Base-by-base conservation (phyloP, 1,140 invertebrate species). In the Bombus haemorrhoidalis region DNA sequence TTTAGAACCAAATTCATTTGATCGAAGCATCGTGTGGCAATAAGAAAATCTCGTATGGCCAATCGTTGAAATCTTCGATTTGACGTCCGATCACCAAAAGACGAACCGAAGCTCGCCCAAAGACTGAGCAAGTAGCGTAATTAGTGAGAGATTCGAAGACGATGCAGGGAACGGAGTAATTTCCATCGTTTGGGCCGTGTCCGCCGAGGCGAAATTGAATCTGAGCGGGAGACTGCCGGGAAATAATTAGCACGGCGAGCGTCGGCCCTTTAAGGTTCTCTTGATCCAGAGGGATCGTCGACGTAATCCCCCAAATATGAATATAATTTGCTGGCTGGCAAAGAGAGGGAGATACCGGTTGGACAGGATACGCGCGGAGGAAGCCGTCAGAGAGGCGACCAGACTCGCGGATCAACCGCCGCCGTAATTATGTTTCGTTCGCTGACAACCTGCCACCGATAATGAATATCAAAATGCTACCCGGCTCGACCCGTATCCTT, bases 241-340 rank as follows among this genome's bases (percentile, higher is more conserved):
- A 93, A 95, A 94, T 94, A 95, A 95, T 95, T 94, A 94, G 93
- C 93, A 89, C 91, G 72, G 88, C 86, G 83, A 88, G 75, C 89
- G 80, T 87, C 93, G 83, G 89, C 93, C 92, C 92, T 94, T 93
- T 93, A 93, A 94, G 92, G 92, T 91, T 86, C 92, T 88, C 91
- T 91, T 93, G 93, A 94, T 94, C 93, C 93, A 75, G 41, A 81
- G 87, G 92, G 93, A 93, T 94, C 91, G 91, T 86, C 86, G 69
- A 82, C 85, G 86, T 94, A 94, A 95, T 94, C 93, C 93, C 89
- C 87, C 77, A 91, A 95, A 94, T 95, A 94, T 94, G 94, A 95
- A 94, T 94, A 94, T 94, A 94, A 94, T 95, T 94, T 93, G 91
- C 91, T 91, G 91, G 89, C 81, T 68, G 91, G 89, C 78, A 73